Percentiles rank a stretch among this genome's conserved stretches.
Conservation (phyloP, 2,888 invertebrate species). For the Tromatobia lineatoria region DNA sequence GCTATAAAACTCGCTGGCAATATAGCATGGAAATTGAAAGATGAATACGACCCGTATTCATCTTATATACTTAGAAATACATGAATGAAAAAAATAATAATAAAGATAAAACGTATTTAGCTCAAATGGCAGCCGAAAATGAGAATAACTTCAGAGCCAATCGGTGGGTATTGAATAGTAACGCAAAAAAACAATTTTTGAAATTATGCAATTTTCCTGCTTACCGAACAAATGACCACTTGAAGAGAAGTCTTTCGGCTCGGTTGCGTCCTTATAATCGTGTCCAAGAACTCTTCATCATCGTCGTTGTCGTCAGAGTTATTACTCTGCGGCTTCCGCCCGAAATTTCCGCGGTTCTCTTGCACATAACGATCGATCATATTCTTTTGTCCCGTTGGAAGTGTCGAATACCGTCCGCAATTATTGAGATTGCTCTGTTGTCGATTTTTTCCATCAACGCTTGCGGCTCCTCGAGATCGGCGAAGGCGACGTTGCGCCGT, state of each 20-base stretch:
- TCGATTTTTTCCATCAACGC: conserved; percentile 42
- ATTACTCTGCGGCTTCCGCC: conserved; percentile 33
- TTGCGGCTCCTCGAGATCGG: conserved; percentile 33
- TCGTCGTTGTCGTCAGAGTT: conserved; percentile 84
- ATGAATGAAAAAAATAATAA: conserved; percentile 5
- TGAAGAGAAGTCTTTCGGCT: conserved; percentile 79
- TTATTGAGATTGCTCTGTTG: conserved; percentile 26
- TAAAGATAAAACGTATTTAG: neutral
- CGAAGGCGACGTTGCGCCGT: conserved; percentile 47
- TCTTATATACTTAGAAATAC: neutral
- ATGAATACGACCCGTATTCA: conserved; percentile 15
- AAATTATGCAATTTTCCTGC: conserved; percentile 64
- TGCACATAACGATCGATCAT: conserved; percentile 79
- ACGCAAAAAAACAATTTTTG: conserved; percentile 47
- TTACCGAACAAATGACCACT: conserved; percentile 68
- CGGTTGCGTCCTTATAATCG: conserved; percentile 79
- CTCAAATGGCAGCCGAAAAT: neutral
- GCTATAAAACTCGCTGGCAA: neutral
- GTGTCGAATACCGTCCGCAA: conserved; percentile 45
- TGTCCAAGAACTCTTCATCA: conserved; percentile 83
- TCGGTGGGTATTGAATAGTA: conserved; percentile 24
- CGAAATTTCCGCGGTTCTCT: conserved; percentile 61
- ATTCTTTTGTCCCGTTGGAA: conserved; percentile 71
- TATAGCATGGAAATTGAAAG: conserved; percentile 21
- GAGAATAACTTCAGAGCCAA: neutral